Percentiles rank a stretch among this genome's conserved stretches.
These are phyloP conservation scores for Anser brachyrhynchus DNA, from an alignment of 2,113 vertebrate genomes.

Conservation along the genomic window DNA sequence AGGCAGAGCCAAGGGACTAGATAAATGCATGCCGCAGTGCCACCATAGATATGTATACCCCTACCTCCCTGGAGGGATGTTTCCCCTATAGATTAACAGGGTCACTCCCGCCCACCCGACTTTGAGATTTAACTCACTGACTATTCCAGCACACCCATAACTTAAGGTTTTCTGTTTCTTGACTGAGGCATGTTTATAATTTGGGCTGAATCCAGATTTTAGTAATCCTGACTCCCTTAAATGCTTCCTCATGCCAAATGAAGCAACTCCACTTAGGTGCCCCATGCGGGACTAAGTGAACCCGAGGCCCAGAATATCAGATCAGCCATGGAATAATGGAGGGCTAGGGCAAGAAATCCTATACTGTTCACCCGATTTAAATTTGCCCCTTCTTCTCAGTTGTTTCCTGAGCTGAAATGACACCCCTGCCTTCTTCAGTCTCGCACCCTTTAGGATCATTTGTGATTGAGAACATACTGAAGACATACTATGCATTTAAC, in stretches of 20 bases:
- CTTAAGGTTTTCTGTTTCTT: background rate
- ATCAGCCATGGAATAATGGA: background rate
- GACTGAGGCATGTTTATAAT: background rate
- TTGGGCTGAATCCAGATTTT: background rate
- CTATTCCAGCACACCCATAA: background rate
- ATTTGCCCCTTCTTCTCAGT: background rate
- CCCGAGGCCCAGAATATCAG: background rate
- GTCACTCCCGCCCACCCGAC: background rate
- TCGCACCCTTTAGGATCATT: background rate
- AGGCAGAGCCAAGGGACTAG: background rate
- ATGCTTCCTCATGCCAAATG: background rate
- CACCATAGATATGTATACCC: background rate
- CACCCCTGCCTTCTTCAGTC: background rate
- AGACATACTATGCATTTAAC: background rate
- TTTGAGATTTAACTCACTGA: background rate
- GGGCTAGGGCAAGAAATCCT: background rate
- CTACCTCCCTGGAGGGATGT: background rate
- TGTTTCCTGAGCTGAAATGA: background rate
- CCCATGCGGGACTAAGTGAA: background rate
- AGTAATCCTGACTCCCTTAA: background rate
- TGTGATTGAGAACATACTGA: background rate
- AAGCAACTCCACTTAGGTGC: background rate
- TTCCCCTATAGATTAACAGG: background rate
- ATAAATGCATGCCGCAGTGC: background rate
- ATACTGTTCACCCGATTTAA: background rate